Base-by-base conservation (phyloP, 2,797 vertebrate species). In the Mus spretus region DNA sequence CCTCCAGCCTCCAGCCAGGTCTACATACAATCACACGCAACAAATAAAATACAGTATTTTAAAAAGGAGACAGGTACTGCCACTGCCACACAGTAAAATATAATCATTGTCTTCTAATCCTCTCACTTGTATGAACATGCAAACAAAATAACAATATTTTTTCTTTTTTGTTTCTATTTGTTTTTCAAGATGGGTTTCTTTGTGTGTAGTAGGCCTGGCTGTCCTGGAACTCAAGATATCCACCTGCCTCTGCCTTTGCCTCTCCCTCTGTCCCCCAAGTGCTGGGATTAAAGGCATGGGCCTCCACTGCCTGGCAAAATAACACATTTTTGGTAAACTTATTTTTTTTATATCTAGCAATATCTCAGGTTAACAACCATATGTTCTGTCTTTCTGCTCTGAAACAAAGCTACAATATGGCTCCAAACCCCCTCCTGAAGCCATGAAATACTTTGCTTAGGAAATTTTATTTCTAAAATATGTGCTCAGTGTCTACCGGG, bases 321-420 rank as follows among this genome's bases (percentile, higher is more conserved):
- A 65, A 83, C 37, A 34, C 14, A 47, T 67, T 47, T 65, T 86
- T 70, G n/a, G 92, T 81, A 74, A 94, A 95, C 47, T 84, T 70
- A 90, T 72, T 80, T 90, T 77, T 77, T 85, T 95, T 50, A 93
- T 3, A 19, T 22, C 72, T 93, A 94, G 87, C 47, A 91, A 78
- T 53, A 87, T 95, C 83, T 90, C 91, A 94, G 88, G 44, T 34
- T 77, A 96, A 95, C 34, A 92, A 88, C 65, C 67, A 89, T 14
- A 93, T 22, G 44, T 19, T 82, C 34, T 53, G 26, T 83, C 89
- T 90, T 50, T 37, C 67, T 37, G 6, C 55, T 92, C 40, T 22
- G 34, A 72, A 94, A 86, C 78, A 96, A 82, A 72, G 9, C 59
- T 85, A 81, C n/a, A 90, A 89, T 37, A 88, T 31, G 20, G 50